These are phyloP conservation scores for Dione vanillae DNA, from an alignment of 2,888 invertebrate species.

Conservation along the genomic window DNA sequence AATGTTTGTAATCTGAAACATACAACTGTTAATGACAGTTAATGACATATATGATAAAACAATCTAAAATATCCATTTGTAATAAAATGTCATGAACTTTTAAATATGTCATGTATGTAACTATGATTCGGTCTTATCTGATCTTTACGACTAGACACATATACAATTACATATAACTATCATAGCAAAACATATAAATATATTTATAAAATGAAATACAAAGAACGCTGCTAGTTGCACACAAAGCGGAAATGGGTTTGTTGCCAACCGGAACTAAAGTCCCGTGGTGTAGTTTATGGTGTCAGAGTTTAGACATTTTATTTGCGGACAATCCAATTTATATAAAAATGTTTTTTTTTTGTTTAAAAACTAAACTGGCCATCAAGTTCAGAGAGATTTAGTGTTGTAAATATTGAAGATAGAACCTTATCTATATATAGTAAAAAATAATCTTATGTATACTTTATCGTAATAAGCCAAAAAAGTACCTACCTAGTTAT, in stretches of 20 bases:
- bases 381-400: neutral
- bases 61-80: too few species aligned
- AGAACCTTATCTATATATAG: too few species aligned
- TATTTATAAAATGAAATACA: constrained; percentile 3
- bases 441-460: neutral
- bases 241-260: constrained; percentile 21
- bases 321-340: constrained; percentile 18
- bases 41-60: too few species aligned
- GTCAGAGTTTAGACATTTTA: constrained; percentile 6
- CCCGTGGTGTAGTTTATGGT: constrained; percentile 24
- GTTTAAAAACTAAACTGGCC: neutral
- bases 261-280: constrained; percentile 27
- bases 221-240: constrained; percentile 8
- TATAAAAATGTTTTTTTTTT: constrained; percentile 16
- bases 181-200: neutral
- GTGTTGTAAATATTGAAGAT: neutral
- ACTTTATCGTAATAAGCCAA: too few species aligned
- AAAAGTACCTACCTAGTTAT: too few species aligned
- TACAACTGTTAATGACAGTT: too few species aligned
- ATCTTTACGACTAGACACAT: neutral
- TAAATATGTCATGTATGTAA: too few species aligned
- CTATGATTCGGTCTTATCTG: too few species aligned
- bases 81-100: too few species aligned
- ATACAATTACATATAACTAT: neutral
- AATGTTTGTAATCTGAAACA: too few species aligned